Base-by-base conservation (phyloP, 2,888 invertebrate species). In the Scelioninae gen. 1 region DNA sequence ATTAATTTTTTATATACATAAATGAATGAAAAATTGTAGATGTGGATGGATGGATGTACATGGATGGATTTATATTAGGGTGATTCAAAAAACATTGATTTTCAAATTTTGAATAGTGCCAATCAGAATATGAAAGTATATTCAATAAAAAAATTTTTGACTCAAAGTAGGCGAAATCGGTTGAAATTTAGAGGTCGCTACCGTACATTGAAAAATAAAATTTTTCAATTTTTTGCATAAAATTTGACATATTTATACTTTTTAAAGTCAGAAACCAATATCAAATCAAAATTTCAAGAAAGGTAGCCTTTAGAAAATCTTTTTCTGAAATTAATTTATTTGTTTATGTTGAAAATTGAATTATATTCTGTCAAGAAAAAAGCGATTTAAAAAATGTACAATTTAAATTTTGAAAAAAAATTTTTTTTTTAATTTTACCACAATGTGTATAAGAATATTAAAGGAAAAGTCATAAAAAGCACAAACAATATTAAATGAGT, bases 61-160 rank as follows among this genome's bases (percentile, higher is more conserved):
- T n/a, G n/a, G n/a, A n/a, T n/a, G n/a, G n/a, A 34, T 34, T 7
- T 34, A 86, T 60, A 55, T 38, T 38, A 55, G 8, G 15, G 23
- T 15, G 9, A 58, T 58, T 47, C 1, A 23, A 49, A 60, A 38
- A 43, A 32, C 10, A 23, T 23, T 23, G n/a, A 43, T 13, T 34
- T 16, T 60, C 38, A 11, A 38, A 38, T 38, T 38, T 38, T 11
- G 11, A 38, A 10, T 10, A 38, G 38, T 8, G 38, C 38, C 11
- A 38, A 11, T 5, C 11, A 38, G 38, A 38, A 38, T 10, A 8
- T 38, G 8, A 38, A 10, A 38, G 38, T 38, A 10, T 11, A 11
- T 38, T 38, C 8, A 38, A 38, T 10, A 38, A 38, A 8, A 38
- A 38, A 38, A 10, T 38, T 8, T 1, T 38, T 38, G 11, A 38